These are phyloP conservation scores for Silurus aristotelis DNA, from an alignment of 2,797 vertebrate species.

Conservation along the genomic window DNA sequence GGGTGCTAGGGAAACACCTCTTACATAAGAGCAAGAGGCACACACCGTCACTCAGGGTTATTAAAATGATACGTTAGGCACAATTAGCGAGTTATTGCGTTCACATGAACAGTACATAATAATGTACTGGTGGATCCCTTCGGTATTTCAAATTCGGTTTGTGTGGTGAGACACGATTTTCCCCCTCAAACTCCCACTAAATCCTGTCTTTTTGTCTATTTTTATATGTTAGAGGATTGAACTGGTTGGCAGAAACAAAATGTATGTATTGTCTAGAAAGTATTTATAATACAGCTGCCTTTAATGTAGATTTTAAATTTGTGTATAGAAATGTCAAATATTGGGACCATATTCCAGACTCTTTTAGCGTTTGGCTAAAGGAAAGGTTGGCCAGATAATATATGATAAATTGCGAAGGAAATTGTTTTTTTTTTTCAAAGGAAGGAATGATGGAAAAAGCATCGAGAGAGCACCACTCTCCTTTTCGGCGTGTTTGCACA, in stretches of 20 bases:
- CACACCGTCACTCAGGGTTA: neutral
- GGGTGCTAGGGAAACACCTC: constrained; percentile 58
- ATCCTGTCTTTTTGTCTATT: neutral
- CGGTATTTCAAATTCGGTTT: neutral
- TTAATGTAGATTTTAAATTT: neutral
- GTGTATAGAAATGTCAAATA: neutral
- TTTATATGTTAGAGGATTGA: neutral
- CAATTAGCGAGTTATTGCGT: neutral
- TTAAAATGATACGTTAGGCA: constrained; percentile 16
- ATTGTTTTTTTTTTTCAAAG: neutral
- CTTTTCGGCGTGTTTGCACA: neutral
- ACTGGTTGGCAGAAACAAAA: neutral
- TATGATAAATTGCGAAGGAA: neutral
- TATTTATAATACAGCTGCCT: neutral
- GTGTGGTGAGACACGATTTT: neutral
- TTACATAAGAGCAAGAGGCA: constrained; percentile 52
- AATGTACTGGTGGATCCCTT: neutral
- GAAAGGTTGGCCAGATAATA: neutral
- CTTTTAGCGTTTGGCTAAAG: neutral
- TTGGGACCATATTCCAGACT: neutral
- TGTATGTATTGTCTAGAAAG: neutral
- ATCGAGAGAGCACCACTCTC: neutral
- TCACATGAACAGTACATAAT: constrained; percentile 6
- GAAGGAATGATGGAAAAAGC: neutral
- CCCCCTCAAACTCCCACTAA: neutral